These are phyloP conservation scores for Acanthopagrus latus DNA, from an alignment of 2,797 vertebrate genomes.

Conservation along the genomic window DNA sequence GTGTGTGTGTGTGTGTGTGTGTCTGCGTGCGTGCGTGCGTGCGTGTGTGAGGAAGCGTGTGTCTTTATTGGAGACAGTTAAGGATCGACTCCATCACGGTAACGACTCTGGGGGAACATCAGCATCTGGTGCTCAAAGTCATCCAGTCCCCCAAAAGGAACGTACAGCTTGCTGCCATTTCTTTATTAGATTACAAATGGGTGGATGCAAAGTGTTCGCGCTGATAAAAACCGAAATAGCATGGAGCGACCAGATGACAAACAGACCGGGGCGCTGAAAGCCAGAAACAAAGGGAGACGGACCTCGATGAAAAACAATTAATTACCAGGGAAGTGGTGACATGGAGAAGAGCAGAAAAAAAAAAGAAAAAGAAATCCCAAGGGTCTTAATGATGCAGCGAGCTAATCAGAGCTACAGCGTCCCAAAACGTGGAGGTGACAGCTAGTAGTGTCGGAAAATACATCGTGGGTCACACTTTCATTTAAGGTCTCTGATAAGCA, in stretches of 20 bases:
- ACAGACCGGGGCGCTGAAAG: conserved; percentile 74
- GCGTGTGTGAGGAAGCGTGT: conserved; percentile 23
- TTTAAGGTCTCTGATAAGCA: background rate
- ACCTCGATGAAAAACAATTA: conserved; percentile 83
- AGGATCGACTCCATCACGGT: conserved; percentile 75
- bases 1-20: conserved; percentile 16
- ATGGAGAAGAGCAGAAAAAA: conserved; percentile 41
- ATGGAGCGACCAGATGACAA: conserved; percentile 73
- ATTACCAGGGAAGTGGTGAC: conserved; percentile 64
- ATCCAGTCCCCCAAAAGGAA: conserved; percentile 75
- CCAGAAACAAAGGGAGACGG: conserved; percentile 78
- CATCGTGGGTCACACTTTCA: background rate
- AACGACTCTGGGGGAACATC: conserved; percentile 79
- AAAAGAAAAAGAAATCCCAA: conserved; percentile 44
- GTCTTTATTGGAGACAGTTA: conserved; percentile 79
- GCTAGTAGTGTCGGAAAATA: background rate
- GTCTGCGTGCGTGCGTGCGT: conserved; percentile 4
- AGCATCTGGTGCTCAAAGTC: conserved; percentile 84
- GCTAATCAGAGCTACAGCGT: conserved; percentile 46
- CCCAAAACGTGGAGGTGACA: conserved; percentile 6
- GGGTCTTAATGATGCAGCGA: conserved; percentile 42
- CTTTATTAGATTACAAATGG: conserved; percentile 80
- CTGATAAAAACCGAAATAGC: conserved; percentile 65
- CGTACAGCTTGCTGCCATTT: conserved; percentile 78
- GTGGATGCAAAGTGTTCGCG: conserved; percentile 62